These are phyloP conservation scores for Uropsilus gracilis DNA, from an alignment of 2,113 vertebrate species.

Conservation along the genomic window DNA sequence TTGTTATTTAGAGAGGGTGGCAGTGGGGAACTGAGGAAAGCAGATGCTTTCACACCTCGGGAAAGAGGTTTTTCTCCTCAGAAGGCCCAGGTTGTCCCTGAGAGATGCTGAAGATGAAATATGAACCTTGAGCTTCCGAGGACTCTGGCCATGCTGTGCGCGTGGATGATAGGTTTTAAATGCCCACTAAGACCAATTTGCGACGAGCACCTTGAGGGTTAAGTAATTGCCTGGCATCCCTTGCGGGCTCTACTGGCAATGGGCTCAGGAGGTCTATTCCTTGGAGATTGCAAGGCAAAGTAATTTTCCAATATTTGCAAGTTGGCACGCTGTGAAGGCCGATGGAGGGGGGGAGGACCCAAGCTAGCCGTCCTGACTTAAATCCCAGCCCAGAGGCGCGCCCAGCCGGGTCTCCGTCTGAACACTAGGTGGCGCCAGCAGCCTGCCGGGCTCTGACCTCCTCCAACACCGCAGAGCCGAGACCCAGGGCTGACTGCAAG, in stretches of 20 bases:
- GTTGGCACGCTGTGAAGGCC: conserved; percentile 50
- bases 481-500: fast-evolving
- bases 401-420: not conserved
- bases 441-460: conserved; percentile 12
- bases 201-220: not conserved
- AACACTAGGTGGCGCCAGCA: conserved; percentile 83
- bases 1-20: not conserved
- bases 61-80: conserved; percentile 29
- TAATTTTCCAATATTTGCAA: conserved; percentile 60
- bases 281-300: conserved; percentile 46
- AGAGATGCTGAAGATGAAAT: conserved; percentile 16
- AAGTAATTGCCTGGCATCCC: conserved; percentile 55
- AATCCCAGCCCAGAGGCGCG: not conserved
- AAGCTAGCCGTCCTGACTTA: fast-evolving
- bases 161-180: not conserved
- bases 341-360: not conserved
- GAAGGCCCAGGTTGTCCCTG: not conserved
- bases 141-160: not conserved
- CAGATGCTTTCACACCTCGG: conserved; percentile 14
- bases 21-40: not conserved
- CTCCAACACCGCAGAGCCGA: too few relatives aligned
- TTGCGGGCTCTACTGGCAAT: not conserved
- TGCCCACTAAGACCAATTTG: not conserved
- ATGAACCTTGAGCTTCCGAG: not conserved
- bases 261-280: conserved; percentile 54